Conservation (phyloP, 2,113 vertebrate genomes). For the Anoplopoma fimbria region DNA sequence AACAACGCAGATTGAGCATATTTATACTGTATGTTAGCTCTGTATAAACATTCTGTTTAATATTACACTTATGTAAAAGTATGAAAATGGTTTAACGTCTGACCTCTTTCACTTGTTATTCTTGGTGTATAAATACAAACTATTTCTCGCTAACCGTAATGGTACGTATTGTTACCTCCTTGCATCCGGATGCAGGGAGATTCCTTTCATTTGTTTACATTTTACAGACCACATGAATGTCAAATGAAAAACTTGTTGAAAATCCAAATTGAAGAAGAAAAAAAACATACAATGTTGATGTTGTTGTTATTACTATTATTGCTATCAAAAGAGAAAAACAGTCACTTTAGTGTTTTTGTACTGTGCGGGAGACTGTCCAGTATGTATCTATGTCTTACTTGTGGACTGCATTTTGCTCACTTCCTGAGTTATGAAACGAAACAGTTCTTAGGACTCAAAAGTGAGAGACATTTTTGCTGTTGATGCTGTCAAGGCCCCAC, state of each 20-base stretch:
- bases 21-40: slow-evolving; percentile 35
- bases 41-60: slow-evolving; percentile 53
- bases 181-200: slow-evolving; percentile 26
- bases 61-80: slow-evolving; percentile 53
- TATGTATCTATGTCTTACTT: slow-evolving; percentile 55
- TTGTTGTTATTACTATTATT: slow-evolving; percentile 64
- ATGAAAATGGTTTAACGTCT: slow-evolving; percentile 32
- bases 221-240: slow-evolving; percentile 83
- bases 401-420: slow-evolving; percentile 61
- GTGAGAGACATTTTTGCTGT: neutral
- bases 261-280: slow-evolving; percentile 58
- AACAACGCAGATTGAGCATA: slow-evolving; percentile 22
- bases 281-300: slow-evolving; percentile 51
- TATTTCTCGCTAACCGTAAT: slow-evolving; percentile 23
- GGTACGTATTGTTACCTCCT: slow-evolving; percentile 32
- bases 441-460: slow-evolving; percentile 13
- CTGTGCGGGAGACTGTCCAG: slow-evolving; percentile 44
- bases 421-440: slow-evolving; percentile 55
- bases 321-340: slow-evolving; percentile 52
- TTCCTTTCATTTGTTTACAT: slow-evolving; percentile 76
- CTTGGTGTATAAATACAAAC: slow-evolving; percentile 53
- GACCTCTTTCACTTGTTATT: slow-evolving; percentile 48
- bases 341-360: slow-evolving; percentile 63
- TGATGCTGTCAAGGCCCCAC: neutral
- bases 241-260: slow-evolving; percentile 57